A percentile compares a stretch with the other conserved stretches of the same genome.
These are phyloP conservation scores for Agrilus cyanescens DNA, from an alignment of 2,888 invertebrate species.

Conservation along the genomic window DNA sequence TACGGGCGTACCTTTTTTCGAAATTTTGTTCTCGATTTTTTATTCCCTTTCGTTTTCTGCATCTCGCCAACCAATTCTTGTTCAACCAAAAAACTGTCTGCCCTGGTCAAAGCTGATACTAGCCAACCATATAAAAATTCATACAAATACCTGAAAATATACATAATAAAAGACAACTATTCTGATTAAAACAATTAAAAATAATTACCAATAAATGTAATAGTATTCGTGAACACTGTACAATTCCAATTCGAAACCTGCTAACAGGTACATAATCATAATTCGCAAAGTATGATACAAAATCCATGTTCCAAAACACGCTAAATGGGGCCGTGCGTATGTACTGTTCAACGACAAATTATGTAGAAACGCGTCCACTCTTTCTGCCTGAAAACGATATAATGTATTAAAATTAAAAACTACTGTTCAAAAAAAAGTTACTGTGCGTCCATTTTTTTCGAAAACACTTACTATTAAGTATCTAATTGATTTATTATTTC, in stretches of 20 bases:
- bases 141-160: constrained; percentile 63
- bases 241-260: constrained; percentile 90
- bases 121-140: constrained; percentile 92
- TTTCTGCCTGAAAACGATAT: constrained; percentile 59
- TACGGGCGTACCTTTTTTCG: constrained; percentile 56
- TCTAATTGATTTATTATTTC: too few relatives aligned
- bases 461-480: too few relatives aligned
- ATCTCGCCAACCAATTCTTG: constrained; percentile 41
- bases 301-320: constrained; percentile 91
- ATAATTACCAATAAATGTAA: constrained; percentile 84
- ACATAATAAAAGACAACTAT: constrained; percentile 6
- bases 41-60: constrained; percentile 39
- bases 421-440: too few relatives aligned
- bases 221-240: constrained; percentile 95
- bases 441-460: too few relatives aligned
- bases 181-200: background rate
- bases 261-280: constrained; percentile 87
- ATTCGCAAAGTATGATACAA: constrained; percentile 84
- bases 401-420: constrained; percentile 3
- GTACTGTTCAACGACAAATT: constrained; percentile 55
- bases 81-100: constrained; percentile 72
- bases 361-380: constrained; percentile 76
- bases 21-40: constrained; percentile 52
- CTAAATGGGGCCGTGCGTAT: constrained; percentile 57
- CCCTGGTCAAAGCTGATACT: constrained; percentile 79